Conservation (phyloP, 1,140 invertebrate species). For the Bombus confusus region DNA sequence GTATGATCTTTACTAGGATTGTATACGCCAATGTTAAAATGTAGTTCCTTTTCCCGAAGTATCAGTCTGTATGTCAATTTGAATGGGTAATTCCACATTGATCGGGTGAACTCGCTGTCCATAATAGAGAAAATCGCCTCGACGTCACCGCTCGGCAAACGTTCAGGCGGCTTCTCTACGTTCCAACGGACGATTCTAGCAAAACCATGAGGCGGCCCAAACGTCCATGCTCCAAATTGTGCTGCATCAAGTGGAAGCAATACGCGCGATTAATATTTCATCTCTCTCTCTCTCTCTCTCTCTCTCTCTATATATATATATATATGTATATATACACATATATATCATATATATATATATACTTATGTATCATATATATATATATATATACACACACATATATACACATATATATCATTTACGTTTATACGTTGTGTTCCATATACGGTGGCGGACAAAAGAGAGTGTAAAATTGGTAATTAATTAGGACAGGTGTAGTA, state of each 20-base stretch:
- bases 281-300: too few relatives aligned
- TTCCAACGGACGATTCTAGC: conserved; percentile 95
- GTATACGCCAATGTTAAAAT: conserved; percentile 95
- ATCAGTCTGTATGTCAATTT: conserved; percentile 94
- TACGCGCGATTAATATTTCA: background rate
- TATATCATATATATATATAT: too few relatives aligned
- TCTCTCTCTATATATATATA: too few relatives aligned
- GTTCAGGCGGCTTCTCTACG: conserved; percentile 92
- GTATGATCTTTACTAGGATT: conserved; percentile 94
- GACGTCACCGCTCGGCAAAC: conserved; percentile 93
- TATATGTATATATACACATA: too few relatives aligned
- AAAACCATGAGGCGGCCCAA: conserved; percentile 97
- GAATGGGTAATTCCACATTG: conserved; percentile 97
- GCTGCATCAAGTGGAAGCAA: conserved; percentile 84
- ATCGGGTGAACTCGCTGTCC: conserved; percentile 95
- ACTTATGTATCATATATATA: too few relatives aligned
- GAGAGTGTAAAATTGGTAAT: too few relatives aligned
- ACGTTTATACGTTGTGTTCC: too few relatives aligned
- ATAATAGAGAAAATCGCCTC: conserved; percentile 95
- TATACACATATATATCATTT: too few relatives aligned
- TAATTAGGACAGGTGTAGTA: too few relatives aligned
- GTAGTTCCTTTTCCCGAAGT: conserved; percentile 93
- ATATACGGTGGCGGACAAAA: too few relatives aligned
- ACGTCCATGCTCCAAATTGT: conserved; percentile 96
- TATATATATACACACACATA: too few relatives aligned